Evolutionary conservation across 2,113 vertebrate genomes (phyloP).

Genomic region (Eulemur rufifrons): DNA sequence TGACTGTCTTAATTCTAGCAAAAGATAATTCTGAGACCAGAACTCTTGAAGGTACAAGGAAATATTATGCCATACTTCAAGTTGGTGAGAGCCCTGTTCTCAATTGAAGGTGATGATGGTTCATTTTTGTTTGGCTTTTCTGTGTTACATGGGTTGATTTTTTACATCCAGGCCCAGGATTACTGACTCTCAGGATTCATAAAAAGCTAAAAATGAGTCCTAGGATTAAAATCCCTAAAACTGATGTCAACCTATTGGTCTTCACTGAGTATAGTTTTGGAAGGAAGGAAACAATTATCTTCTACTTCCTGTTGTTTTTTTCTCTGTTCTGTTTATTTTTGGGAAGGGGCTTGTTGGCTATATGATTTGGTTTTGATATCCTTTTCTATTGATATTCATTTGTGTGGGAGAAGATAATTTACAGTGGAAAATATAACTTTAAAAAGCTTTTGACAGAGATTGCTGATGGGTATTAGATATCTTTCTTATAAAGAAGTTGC

Average conservation of each 20-base stretch:
- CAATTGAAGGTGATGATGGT: not conserved
- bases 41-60: not conserved
- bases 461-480: constrained; percentile 8
- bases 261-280: not conserved
- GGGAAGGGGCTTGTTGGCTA: not conserved
- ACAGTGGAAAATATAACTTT: not conserved
- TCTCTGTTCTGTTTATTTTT: not conserved
- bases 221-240: not conserved
- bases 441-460: not conserved
- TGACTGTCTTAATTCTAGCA: not conserved
- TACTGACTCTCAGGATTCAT: not conserved
- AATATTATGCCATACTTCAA: not conserved
- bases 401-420: not conserved
- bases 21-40: not conserved
- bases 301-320: not conserved
- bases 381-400: not conserved
- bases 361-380: constrained; percentile 25
- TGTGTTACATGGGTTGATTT: fast-evolving
- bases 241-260: not conserved
- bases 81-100: not conserved
- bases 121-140: not conserved
- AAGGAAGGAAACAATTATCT: not conserved
- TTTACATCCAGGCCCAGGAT: not conserved
- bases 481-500: constrained; percentile 26
- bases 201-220: not conserved